Evolutionary conservation across 2,888 invertebrate species (phyloP), one percentile per base, ranked within the genome.

Genomic region (Lasius platythorax): DNA sequence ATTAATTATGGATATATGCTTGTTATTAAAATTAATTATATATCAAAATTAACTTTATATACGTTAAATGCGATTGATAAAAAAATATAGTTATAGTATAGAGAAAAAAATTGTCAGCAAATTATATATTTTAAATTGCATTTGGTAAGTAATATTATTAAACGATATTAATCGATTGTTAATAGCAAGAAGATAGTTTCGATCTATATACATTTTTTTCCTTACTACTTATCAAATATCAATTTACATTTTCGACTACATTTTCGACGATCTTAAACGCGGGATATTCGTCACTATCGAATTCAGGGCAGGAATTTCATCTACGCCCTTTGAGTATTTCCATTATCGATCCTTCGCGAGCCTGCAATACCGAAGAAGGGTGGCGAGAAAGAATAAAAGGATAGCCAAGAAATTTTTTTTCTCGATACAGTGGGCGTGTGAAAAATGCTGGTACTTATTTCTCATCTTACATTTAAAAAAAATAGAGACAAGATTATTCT

Each of bases 271-370:
- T 61, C 75, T 74, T 79, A 81, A 81, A 81, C 46, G 74, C 15
- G 28, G 12, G 18, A 81, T 81, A 81, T 81, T 81, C 43, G 61
- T 74, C 79, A 81, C 79, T 81, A 81, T 81, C 61, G 79, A 33
- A 81, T 37, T 81, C 74, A 61, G 75, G 33, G 15, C 61, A 68
- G 68, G 81, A 81, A 81, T 67, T 78, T 79, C 83, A 82, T 84
- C 66, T 50, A 56, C 56, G 83, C 63, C 46, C 68, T 72, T 56
- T 72, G 56, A 66, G 66, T 73, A 84, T 82, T 84, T 73, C 70
- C 84, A 82, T 84, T 84, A 84, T 84, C 82, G 82, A 73, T 2
- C 67, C 46, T 58, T 46, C 15, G 75, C 61, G 23, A 79, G 33
- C 18, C 18, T 74, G 75, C 74, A 74, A 81, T 74, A 73, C 75